A percentile compares a stretch with the other conserved stretches of the same genome.
These are phyloP conservation scores for Psephotus haematonotus DNA, from an alignment of 2,113 vertebrate genomes.

Conservation along the genomic window DNA sequence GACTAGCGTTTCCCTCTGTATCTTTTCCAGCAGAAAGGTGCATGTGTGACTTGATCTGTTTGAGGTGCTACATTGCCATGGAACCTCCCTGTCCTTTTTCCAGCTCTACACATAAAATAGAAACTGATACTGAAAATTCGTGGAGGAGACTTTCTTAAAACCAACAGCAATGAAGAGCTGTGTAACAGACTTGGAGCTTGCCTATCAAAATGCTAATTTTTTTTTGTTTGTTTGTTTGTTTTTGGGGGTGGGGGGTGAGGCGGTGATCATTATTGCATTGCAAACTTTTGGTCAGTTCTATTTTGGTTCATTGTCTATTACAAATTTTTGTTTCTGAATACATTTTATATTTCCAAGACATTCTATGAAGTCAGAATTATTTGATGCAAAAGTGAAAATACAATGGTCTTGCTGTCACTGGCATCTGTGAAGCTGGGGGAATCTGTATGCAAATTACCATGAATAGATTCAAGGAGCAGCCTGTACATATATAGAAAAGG, in stretches of 20 bases:
- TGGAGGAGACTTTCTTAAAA: neutral
- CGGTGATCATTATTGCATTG: neutral
- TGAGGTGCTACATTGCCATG: neutral
- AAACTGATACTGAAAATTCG: neutral
- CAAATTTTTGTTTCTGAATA: neutral
- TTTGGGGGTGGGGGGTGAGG: no score
- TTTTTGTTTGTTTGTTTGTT: no score
- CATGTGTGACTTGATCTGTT: neutral
- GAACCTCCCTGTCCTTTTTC: neutral
- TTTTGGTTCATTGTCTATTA: neutral
- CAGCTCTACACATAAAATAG: neutral
- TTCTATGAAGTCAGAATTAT: neutral
- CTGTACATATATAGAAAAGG: neutral
- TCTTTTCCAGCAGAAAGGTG: neutral
- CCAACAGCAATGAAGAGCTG: neutral
- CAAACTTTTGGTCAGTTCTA: neutral
- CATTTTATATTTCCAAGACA: neutral
- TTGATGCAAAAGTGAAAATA: neutral
- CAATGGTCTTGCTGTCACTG: neutral
- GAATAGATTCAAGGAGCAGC: neutral
- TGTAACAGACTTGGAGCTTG: neutral
- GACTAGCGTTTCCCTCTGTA: neutral
- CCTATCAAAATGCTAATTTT: neutral
- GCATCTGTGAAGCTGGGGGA: neutral
- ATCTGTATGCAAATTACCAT: neutral